Evolutionary conservation across 2,888 invertebrate species (phyloP).

Genomic region (Crocallis elinguaria): DNA sequence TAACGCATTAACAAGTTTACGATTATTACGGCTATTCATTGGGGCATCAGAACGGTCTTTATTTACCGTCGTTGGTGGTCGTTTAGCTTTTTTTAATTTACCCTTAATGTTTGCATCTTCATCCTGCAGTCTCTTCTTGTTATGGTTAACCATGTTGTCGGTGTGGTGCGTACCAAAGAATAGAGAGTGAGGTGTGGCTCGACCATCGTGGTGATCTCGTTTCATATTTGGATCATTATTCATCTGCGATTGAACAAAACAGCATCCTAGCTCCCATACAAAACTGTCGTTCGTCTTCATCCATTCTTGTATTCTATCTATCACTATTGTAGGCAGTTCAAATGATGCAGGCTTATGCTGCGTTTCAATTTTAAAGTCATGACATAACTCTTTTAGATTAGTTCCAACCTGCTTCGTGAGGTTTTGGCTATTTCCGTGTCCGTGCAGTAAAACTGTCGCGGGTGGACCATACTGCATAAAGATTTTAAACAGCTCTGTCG

Average conservation of each 20-base stretch:
- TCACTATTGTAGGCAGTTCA: conserved; percentile 16
- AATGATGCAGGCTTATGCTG: conserved; percentile 10
- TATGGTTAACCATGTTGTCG: background rate
- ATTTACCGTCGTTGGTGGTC: too few species aligned
- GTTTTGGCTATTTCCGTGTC: conserved; percentile 15
- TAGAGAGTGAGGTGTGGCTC: background rate
- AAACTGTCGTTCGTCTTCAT: background rate
- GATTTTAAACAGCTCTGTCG: conserved; percentile 27
- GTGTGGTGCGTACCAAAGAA: background rate
- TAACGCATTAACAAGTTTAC: too few species aligned
- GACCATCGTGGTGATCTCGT: background rate
- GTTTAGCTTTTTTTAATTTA: too few species aligned
- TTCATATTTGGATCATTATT: conserved; percentile 9
- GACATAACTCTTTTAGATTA: conserved; percentile 16
- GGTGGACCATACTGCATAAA: conserved; percentile 27
- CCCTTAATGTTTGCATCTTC: too few species aligned
- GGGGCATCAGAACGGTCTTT: too few species aligned
- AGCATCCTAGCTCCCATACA: conserved; percentile 24
- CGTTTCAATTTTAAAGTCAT: conserved; percentile 8
- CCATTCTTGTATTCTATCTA: conserved; percentile 17
- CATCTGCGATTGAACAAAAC: conserved; percentile 23
- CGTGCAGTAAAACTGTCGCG: conserved; percentile 6
- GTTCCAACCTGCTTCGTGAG: conserved; percentile 6
- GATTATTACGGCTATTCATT: too few species aligned
- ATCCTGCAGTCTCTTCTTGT: too few species aligned